Percentiles rank a stretch among this genome's conserved stretches.
Conservation (phyloP, 2,113 vertebrate genomes). For the Deroptyus accipitrinus region DNA sequence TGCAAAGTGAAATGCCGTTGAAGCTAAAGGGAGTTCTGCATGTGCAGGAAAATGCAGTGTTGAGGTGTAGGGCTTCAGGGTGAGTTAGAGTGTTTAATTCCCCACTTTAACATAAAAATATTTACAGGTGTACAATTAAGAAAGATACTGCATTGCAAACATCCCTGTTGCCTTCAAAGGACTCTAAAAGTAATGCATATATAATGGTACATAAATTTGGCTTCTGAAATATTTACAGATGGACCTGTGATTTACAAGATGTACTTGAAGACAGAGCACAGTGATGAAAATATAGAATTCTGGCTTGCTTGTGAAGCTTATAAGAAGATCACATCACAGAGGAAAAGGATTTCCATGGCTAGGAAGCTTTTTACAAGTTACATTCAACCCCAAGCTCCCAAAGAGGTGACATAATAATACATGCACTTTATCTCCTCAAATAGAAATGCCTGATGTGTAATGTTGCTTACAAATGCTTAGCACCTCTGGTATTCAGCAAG, state of each 20-base stretch:
- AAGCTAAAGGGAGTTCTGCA: background rate
- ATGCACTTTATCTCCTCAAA: background rate
- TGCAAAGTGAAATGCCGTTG: background rate
- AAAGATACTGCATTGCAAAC: background rate
- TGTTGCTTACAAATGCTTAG: background rate
- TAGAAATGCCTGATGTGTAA: background rate
- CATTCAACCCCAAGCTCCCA: slow-evolving; percentile 67
- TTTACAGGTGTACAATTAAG: background rate
- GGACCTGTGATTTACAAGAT: slow-evolving; percentile 54
- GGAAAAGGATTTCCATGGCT: slow-evolving; percentile 55
- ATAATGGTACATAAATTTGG: background rate
- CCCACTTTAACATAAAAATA: background rate
- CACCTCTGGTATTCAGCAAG: background rate
- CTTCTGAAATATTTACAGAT: slow-evolving; percentile 59
- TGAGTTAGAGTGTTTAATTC: background rate
- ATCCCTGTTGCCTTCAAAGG: background rate
- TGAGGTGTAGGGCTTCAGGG: background rate
- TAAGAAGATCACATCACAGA: slow-evolving; percentile 61
- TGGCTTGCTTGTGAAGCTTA: slow-evolving; percentile 72
- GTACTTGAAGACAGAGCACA: slow-evolving; percentile 72
- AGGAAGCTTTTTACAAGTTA: slow-evolving; percentile 69
- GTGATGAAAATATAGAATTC: slow-evolving; percentile 72
- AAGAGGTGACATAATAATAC: slow-evolving; percentile 34
- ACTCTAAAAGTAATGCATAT: background rate
- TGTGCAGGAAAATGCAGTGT: background rate